Percentiles rank a stretch among this genome's conserved stretches.
Conservation (phyloP, 2,113 vertebrate genomes). For the Peucedramus taeniatus region DNA sequence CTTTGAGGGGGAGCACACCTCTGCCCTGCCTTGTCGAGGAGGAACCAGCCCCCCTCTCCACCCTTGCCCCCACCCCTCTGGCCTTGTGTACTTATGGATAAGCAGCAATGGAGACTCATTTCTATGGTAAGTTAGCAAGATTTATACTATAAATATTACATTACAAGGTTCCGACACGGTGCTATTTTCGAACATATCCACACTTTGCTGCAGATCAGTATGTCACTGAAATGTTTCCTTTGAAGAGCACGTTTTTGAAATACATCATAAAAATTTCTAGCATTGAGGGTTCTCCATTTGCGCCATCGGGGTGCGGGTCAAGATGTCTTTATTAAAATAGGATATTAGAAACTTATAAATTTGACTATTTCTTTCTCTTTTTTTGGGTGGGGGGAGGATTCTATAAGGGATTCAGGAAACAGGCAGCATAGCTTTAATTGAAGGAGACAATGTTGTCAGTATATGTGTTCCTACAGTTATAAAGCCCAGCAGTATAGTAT, state of each 20-base stretch:
- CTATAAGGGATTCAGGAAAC: not conserved
- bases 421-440: constrained; percentile 29
- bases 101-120: constrained; percentile 44
- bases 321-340: constrained; percentile 32
- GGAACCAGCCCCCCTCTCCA: not conserved
- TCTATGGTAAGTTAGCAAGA: constrained; percentile 33
- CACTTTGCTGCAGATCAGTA: constrained; percentile 8
- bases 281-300: not conserved
- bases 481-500: constrained; percentile 48
- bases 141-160: constrained; percentile 46
- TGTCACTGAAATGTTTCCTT: constrained; percentile 37
- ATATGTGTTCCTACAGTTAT: not conserved
- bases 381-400: not conserved
- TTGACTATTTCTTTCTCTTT: not conserved
- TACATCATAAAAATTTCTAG: constrained; percentile 17
- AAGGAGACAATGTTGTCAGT: constrained; percentile 59
- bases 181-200: constrained; percentile 4
- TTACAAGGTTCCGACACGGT: not conserved
- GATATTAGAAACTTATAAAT: constrained; percentile 10
- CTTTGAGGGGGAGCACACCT: not conserved
- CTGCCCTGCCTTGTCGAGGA: constrained; percentile 9
- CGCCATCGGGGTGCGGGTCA: not conserved
- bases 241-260: constrained; percentile 26
- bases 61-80: not conserved
- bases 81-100: constrained; percentile 20